These are phyloP conservation scores for Notocelia uddmanniana DNA, from an alignment of 2,888 invertebrate genomes.

Conservation along the genomic window DNA sequence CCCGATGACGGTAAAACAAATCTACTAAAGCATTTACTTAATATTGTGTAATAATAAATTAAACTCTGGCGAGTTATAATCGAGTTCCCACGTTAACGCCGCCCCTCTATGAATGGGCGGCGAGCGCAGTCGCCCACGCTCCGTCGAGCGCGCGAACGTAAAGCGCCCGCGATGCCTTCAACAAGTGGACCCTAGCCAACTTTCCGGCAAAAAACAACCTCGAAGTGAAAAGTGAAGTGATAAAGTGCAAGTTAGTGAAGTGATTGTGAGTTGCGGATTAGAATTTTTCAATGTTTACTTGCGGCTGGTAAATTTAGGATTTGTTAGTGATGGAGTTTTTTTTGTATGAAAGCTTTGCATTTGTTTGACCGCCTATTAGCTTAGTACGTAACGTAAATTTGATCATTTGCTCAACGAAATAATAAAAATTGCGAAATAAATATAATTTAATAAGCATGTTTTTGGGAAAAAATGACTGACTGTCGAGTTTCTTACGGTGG, in stretches of 20 bases:
- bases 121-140: slow-evolving; percentile 82
- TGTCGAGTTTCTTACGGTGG: too few relatives aligned
- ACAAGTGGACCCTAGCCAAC: slow-evolving; percentile 66
- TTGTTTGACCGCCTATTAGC: background rate
- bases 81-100: slow-evolving; percentile 64
- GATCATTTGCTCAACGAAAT: too few relatives aligned
- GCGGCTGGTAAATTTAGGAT: slow-evolving; percentile 6
- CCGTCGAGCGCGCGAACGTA: slow-evolving; percentile 82
- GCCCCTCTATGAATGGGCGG: slow-evolving; percentile 75
- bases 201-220: slow-evolving; percentile 48
- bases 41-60: too few relatives aligned
- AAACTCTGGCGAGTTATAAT: slow-evolving; percentile 58
- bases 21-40: too few relatives aligned
- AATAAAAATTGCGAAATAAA: too few relatives aligned
- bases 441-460: too few relatives aligned
- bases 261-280: slow-evolving; percentile 29
- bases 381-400: background rate
- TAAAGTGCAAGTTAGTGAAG: slow-evolving; percentile 44
- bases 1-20: too few relatives aligned
- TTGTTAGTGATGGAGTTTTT: background rate
- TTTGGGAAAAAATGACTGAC: too few relatives aligned
- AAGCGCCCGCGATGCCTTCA: slow-evolving; percentile 63
- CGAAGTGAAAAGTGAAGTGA: slow-evolving; percentile 47
- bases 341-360: background rate
- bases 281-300: slow-evolving; percentile 46